Base-by-base conservation (phyloP, 2,888 invertebrate genomes). In the Phaonia tiefii region DNA sequence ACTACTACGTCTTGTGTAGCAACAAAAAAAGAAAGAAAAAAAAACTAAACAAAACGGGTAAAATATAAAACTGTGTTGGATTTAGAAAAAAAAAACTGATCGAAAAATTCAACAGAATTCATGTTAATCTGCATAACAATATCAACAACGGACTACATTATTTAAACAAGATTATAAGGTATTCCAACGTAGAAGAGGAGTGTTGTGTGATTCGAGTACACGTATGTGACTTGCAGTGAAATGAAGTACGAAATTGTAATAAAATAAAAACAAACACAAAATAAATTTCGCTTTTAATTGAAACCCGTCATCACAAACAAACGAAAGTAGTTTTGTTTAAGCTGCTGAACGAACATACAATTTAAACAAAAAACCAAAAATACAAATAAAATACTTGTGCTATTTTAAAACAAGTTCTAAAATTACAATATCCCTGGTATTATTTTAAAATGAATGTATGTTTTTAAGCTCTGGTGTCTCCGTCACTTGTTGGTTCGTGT, bases 251-350 rank as follows among this genome's bases (percentile, higher is more conserved):
- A 51, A 51, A 20, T 63, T 22, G 3, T 13, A 11, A 49, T 10
- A 10, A 26, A 60, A 25, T 17, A 49, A 25, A 15, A 63, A 69
- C 26, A 26, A 26, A 72, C 26, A 75, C 60, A 58, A 20, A 60
- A 56, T 42, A 75, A 81, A 78, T 81, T 81, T 81, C 81, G 81
- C 75, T 81, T 81, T 81, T 78, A 72, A 81, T 75, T 65, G 54
- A 78, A 81, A 81, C 78, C 75, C 75, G 81, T 78, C 31, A 31
- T 22, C 17, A 31, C 44, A 78, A 31, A 76, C 75, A 78, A 81
- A 72, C 63, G 81, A 81, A 81, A 81, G 81, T 78, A 72, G 81
- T 78, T 75, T 71, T 31, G 8, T 31, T n/a, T n/a, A n/a, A 31
- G 58, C 49, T 31, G 46, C 31, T 26, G 63, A 65, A 15, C 15